Evolutionary conservation across 1,140 invertebrate genomes (phyloP).

Genomic region (Drosophila oshimai): DNA sequence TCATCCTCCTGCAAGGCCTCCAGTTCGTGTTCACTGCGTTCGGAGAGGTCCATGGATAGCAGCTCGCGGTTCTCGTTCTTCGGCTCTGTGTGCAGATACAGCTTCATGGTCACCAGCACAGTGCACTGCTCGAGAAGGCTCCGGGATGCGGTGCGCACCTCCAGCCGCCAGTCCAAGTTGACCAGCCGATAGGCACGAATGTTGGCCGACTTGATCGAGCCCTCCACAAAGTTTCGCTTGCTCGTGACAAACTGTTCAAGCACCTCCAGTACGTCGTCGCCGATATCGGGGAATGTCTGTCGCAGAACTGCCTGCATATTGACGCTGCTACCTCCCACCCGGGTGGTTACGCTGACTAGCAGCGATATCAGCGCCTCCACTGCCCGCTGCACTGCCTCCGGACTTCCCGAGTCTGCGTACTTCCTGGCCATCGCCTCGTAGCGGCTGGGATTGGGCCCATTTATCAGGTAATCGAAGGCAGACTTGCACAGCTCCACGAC

Average conservation of each 20-base stretch:
- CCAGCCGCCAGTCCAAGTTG: constrained; percentile 75
- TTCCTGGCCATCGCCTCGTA: constrained; percentile 63
- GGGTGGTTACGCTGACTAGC: constrained; percentile 67
- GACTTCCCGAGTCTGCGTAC: constrained; percentile 20
- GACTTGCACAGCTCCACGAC: constrained; percentile 71
- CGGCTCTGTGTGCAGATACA: constrained; percentile 73
- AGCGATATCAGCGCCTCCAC: constrained; percentile 73
- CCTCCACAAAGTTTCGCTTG: constrained; percentile 71
- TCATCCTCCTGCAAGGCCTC: constrained; percentile 65
- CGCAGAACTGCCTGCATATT: constrained; percentile 27
- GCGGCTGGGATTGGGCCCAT: constrained; percentile 56
- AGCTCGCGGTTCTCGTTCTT: constrained; percentile 76
- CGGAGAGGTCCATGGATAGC: constrained; percentile 35
- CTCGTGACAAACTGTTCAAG: constrained; percentile 72
- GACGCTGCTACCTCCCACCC: constrained; percentile 13
- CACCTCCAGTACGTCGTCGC: constrained; percentile 55
- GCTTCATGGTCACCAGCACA: constrained; percentile 67
- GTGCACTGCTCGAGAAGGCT: constrained; percentile 58
- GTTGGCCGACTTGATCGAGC: constrained; percentile 77
- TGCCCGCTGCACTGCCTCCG: constrained; percentile 37
- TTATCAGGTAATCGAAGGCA: constrained; percentile 73
- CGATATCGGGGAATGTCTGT: constrained; percentile 48
- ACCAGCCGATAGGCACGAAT: constrained; percentile 71
- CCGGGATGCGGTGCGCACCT: constrained; percentile 67
- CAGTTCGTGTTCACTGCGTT: constrained; percentile 50